These are phyloP conservation scores for Aspidapion aeneum DNA, from an alignment of 2,888 invertebrate species.

Conservation along the genomic window DNA sequence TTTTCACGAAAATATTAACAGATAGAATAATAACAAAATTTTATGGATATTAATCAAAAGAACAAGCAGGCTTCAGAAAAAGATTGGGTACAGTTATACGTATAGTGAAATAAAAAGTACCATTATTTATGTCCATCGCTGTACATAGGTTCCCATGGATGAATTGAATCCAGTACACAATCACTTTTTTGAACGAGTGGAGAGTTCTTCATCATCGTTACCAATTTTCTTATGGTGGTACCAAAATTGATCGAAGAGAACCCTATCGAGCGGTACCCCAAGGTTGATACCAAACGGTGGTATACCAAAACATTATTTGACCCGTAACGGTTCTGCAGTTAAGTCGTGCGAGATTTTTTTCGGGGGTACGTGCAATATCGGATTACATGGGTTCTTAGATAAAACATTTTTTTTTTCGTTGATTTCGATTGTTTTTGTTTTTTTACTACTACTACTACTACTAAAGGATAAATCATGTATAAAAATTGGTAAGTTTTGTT, in stretches of 20 bases:
- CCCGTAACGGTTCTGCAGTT: not conserved
- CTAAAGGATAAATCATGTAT: not conserved
- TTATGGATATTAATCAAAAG: no score
- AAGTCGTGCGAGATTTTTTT: not conserved
- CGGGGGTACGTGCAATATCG: not conserved
- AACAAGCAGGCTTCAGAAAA: no score
- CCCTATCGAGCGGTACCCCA: not conserved
- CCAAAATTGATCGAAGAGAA: not conserved
- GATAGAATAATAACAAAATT: no score
- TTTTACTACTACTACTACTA: not conserved
- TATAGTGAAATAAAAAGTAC: no score
- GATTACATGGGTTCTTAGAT: not conserved
- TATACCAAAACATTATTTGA: not conserved
- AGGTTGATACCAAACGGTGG: not conserved
- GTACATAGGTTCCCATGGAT: no score
- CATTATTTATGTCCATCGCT: no score
- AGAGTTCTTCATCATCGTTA: no score
- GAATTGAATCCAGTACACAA: no score
- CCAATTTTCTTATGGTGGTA: not conserved
- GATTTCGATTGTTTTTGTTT: not conserved
- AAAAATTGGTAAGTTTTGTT: not conserved
- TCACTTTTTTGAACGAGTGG: not conserved
- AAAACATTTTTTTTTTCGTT: no score
- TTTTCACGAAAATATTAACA: no score
- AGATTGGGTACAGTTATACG: no score